Percentiles rank a stretch among this genome's conserved stretches.
These are phyloP conservation scores for Rhincodon typus DNA, from an alignment of 2,797 vertebrate species.

Conservation along the genomic window DNA sequence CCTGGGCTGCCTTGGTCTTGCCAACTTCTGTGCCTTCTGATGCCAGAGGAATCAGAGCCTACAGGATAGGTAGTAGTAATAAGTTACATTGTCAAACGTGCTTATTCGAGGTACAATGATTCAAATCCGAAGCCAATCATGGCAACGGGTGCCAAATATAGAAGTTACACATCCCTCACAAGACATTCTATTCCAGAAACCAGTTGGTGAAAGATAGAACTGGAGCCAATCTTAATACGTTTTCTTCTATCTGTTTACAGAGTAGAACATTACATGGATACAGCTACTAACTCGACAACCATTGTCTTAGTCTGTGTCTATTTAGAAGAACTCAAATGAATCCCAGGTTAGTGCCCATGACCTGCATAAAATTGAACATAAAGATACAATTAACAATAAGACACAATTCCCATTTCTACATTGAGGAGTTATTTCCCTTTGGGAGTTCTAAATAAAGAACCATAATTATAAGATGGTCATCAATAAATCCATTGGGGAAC, in stretches of 20 bases:
- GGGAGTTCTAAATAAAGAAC: neutral
- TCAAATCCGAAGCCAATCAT: neutral
- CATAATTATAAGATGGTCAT: neutral
- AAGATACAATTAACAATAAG: neutral
- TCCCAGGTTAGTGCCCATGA: too few relatives aligned
- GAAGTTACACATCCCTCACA: neutral
- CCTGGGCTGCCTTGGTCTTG: constrained; percentile 89
- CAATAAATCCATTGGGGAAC: neutral
- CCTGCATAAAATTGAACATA: too few relatives aligned
- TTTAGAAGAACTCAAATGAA: too few relatives aligned
- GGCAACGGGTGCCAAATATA: neutral
- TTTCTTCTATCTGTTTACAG: too few relatives aligned
- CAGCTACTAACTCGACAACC: too few relatives aligned
- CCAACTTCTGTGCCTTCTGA: constrained; percentile 82
- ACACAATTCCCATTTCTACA: neutral
- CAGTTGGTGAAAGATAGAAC: too few relatives aligned
- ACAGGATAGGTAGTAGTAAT: neutral
- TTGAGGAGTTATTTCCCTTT: neutral
- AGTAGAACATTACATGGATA: too few relatives aligned
- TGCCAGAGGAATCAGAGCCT: constrained; percentile 86
- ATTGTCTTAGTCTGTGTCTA: too few relatives aligned
- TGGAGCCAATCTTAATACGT: too few relatives aligned
- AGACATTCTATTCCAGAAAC: too few relatives aligned
- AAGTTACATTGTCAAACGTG: neutral
- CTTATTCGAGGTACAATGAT: neutral